phyloP scores from a whole-genome alignment of 1,140 invertebrate genomes.

The Sinella curviseta region DNA sequence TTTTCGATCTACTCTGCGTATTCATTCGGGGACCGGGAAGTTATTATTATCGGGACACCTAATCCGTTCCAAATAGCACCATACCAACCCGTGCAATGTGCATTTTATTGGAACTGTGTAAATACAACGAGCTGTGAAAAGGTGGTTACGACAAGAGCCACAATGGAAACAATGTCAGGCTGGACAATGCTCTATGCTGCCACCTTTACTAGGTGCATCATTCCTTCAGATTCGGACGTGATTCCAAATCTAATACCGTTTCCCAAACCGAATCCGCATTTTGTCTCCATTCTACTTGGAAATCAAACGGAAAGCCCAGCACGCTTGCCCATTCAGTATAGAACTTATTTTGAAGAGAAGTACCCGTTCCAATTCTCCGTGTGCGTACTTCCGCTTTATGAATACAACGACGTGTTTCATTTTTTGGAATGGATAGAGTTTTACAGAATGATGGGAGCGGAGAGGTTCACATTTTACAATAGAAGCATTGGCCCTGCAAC shows the following conservation, averaged over 20 bases:
- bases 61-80: not conserved
- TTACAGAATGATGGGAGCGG: constrained; percentile 2
- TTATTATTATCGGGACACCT: not conserved
- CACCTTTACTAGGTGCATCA: not conserved
- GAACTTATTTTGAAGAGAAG: not conserved
- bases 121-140: too few species aligned
- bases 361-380: constrained; percentile 35
- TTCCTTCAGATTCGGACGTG: not conserved
- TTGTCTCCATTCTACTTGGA: not conserved
- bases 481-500: not conserved
- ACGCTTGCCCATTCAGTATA: not conserved
- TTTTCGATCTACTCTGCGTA: not conserved
- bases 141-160: not conserved
- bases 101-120: too few species aligned
- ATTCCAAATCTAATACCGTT: too few species aligned
- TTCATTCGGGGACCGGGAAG: not conserved
- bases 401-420: not conserved
- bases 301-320: not conserved
- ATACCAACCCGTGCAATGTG: not conserved
- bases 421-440: constrained; percentile 8
- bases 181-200: not conserved
- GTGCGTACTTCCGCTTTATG: too few species aligned
- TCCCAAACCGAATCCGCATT: not conserved
- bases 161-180: not conserved
- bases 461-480: constrained; percentile 4